Evolutionary conservation across 1,140 invertebrate genomes (phyloP).

Genomic region (Chironomus tepperi): DNA sequence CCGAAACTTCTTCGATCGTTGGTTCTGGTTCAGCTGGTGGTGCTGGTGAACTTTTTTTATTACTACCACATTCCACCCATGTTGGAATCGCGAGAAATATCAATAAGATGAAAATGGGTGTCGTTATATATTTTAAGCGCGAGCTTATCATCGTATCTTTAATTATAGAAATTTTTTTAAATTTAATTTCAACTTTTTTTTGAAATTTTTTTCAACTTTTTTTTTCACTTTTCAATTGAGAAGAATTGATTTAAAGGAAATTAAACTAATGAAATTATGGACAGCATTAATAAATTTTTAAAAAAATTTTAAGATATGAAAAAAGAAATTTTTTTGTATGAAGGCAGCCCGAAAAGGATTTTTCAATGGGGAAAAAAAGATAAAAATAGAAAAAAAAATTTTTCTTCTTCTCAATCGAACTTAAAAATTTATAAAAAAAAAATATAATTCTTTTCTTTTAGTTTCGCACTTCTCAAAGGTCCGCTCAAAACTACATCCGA

Average conservation of each 20-base stretch:
- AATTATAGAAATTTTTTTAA: constrained; percentile 22
- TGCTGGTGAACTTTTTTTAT: constrained; percentile 30
- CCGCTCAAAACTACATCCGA: constrained; percentile 40
- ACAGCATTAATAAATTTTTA: no score
- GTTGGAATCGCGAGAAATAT: constrained; percentile 36
- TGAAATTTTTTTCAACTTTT: not conserved
- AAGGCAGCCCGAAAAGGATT: constrained; percentile 30
- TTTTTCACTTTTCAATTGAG: not conserved
- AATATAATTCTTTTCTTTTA: constrained; percentile 33
- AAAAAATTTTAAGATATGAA: not conserved
- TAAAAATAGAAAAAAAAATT: constrained; percentile 36
- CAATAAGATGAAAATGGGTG: constrained; percentile 38
- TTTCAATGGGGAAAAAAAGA: constrained; percentile 30
- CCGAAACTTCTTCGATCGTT: constrained; percentile 84
- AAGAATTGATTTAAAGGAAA: not conserved
- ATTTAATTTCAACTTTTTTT: constrained; percentile 29
- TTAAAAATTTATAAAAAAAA: constrained; percentile 31
- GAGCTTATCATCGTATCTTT: constrained; percentile 36
- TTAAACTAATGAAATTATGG: not conserved
- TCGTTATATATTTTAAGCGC: constrained; percentile 37
- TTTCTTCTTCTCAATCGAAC: constrained; percentile 27
- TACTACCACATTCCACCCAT: constrained; percentile 37
- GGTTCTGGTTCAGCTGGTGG: constrained; percentile 50
- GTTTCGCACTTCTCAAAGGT: constrained; percentile 41
- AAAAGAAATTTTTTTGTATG: constrained; percentile 25